Evolutionary conservation across 2,888 invertebrate genomes (phyloP), one percentile per base, ranked within the genome.

Genomic region (Conistra vaccinii): DNA sequence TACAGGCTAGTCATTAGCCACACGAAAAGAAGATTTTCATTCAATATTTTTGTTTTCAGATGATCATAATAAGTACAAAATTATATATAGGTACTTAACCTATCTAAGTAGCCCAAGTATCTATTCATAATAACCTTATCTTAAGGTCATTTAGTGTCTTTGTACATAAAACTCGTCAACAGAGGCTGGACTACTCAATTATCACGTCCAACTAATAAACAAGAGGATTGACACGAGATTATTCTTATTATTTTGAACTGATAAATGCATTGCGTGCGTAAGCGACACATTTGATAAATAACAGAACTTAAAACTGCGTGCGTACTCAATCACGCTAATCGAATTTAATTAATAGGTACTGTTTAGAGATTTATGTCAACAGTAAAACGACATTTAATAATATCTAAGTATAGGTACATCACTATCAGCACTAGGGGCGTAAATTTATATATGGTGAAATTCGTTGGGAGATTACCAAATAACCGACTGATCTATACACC

Each of bases 201-300:
- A 83, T 79, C 80, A 71, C 29, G 66, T 81, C 72, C 73, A 69
- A 84, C 76, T 66, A 42, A 80, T 72, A 83, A 85, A 85, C 69
- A 85, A 80, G 70, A 74, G 72, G 69, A 69, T 51, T 67, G 69
- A 74, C 48, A 55, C 17, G 45, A 69, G 75, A 73, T 78, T 71
- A 78, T 69, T 85, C 73, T 76, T 82, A 81, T 84, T 80, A 75
- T 81, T 86, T 70, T 72, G 51, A 62, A 77, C 65, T 77, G 81
- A 87, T 87, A 86, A 83, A 73, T 79, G 63, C 76, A 69, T 63
- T 73, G 62, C 77, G 81, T 84, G 74, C 81, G 84, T 73, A 75
- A 85, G 73, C 84, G 60, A 71, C 69, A 78, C 62, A 73, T 84
- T 77, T 71, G 68, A 73, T 81, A 81, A 72, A 70, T 65, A 83